These are phyloP conservation scores for Beaufortia kweichowensis DNA, from an alignment of 2,113 vertebrate genomes.

Conservation along the genomic window DNA sequence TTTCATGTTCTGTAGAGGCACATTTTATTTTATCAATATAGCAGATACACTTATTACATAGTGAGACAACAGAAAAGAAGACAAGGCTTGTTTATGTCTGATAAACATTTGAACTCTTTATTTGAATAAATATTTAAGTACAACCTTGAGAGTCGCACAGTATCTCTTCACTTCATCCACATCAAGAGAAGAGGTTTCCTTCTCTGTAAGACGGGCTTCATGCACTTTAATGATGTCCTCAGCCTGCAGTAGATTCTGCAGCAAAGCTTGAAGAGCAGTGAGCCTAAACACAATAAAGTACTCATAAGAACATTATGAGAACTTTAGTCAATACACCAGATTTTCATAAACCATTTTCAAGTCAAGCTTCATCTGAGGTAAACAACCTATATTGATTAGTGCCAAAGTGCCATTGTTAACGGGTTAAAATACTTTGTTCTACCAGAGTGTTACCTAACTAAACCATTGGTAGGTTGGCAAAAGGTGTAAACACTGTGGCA, in stretches of 20 bases:
- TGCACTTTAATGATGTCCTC: slow-evolving; percentile 92
- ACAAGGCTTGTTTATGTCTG: no score
- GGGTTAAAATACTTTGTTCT: background rate
- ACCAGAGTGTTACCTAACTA: background rate
- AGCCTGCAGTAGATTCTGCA: slow-evolving; percentile 81
- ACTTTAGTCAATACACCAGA: no score
- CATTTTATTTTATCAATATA: no score
- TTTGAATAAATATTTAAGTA: slow-evolving; percentile 20
- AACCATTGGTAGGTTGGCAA: no score
- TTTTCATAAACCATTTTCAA: no score
- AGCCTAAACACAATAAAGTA: slow-evolving; percentile 72
- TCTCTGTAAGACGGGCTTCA: slow-evolving; percentile 92
- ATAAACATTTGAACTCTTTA: no score
- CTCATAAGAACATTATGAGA: background rate
- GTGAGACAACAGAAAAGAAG: background rate
- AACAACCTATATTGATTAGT: no score
- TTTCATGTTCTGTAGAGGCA: slow-evolving; percentile 84
- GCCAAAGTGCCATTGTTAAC: no score
- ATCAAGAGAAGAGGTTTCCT: slow-evolving; percentile 89
- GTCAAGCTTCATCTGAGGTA: no score
- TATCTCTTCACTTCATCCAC: slow-evolving; percentile 85
- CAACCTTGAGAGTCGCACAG: slow-evolving; percentile 84
- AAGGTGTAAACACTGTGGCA: no score
- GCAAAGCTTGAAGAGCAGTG: slow-evolving; percentile 76
- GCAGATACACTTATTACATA: background rate